A percentile compares a stretch with the other conserved stretches of the same genome.
Conservation (phyloP, 1,140 invertebrate genomes). For the Nixonia krombeini region DNA sequence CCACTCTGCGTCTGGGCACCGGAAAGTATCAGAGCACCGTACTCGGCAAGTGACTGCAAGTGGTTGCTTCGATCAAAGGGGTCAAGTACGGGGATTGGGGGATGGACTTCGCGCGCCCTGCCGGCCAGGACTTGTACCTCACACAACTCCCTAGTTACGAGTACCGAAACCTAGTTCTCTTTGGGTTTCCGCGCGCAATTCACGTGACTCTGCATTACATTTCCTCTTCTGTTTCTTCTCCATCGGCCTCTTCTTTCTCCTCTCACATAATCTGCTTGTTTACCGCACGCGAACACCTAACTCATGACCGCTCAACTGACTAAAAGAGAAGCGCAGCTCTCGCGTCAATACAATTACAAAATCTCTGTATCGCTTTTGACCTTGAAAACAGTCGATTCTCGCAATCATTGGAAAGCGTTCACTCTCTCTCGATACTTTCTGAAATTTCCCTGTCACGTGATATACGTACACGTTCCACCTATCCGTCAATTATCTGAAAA, state of each 20-base stretch:
- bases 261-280: conserved; percentile 3
- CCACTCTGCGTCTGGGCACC: conserved; percentile 31
- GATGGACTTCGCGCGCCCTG: conserved; percentile 71
- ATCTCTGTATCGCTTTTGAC: too few species aligned
- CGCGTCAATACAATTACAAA: too few species aligned
- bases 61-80: conserved; percentile 3
- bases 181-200: conserved; percentile 34
- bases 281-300: conserved; percentile 34
- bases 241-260: conserved; percentile 12
- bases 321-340: too few species aligned
- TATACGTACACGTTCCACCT: conserved; percentile 27
- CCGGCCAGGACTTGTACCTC: conserved; percentile 73
- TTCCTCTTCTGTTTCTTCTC: conserved; percentile 15
- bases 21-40: conserved; percentile 35
- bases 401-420: conserved; percentile 10
- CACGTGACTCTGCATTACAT: too few species aligned
- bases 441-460: conserved; percentile 24
- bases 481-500: conserved; percentile 42
- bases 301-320: too few species aligned
- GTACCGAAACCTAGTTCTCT: conserved; percentile 69
- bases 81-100: conserved; percentile 69
- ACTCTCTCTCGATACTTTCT: conserved; percentile 6
- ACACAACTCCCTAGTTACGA: conserved; percentile 74
- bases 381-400: conserved; percentile 8
- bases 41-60: conserved; percentile 6